Conservation (phyloP, 1,140 invertebrate species). For the Musca vetustissima region DNA sequence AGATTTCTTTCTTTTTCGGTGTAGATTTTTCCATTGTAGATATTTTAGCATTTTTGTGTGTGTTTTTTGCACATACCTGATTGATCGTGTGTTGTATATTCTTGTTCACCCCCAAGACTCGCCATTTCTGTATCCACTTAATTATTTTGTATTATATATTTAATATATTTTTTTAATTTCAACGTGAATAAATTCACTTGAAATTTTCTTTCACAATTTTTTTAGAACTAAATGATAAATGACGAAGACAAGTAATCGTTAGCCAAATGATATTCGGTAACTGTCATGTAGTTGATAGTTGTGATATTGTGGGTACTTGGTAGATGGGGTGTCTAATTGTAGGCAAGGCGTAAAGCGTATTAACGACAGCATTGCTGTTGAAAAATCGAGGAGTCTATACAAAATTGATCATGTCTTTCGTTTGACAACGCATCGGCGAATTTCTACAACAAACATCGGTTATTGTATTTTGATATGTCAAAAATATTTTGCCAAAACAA, state of each 20-base stretch:
- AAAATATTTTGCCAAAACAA: too few species aligned
- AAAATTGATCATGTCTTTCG: too few species aligned
- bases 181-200: slow-evolving; percentile 30
- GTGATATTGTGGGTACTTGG: background rate
- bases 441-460: too few species aligned
- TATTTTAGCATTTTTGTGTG: background rate
- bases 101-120: slow-evolving; percentile 54
- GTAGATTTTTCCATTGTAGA: background rate
- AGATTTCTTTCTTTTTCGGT: background rate
- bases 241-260: slow-evolving; percentile 16
- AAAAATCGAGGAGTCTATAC: too few species aligned
- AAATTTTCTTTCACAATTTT: slow-evolving; percentile 31
- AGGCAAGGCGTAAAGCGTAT: too few species aligned
- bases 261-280: too few species aligned
- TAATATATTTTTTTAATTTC: slow-evolving; percentile 16
- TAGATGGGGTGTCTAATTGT: too few species aligned
- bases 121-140: slow-evolving; percentile 48
- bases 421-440: too few species aligned
- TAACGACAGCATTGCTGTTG: too few species aligned
- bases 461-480: too few species aligned
- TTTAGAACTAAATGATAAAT: slow-evolving; percentile 28
- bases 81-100: slow-evolving; percentile 51
- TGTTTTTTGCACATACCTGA: slow-evolving; percentile 25
- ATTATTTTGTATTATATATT: slow-evolving; percentile 26
- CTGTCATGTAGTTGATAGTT: background rate